Evolutionary conservation across 2,113 vertebrate genomes (phyloP).

Genomic region (Ibidorhyncha struthersii): DNA sequence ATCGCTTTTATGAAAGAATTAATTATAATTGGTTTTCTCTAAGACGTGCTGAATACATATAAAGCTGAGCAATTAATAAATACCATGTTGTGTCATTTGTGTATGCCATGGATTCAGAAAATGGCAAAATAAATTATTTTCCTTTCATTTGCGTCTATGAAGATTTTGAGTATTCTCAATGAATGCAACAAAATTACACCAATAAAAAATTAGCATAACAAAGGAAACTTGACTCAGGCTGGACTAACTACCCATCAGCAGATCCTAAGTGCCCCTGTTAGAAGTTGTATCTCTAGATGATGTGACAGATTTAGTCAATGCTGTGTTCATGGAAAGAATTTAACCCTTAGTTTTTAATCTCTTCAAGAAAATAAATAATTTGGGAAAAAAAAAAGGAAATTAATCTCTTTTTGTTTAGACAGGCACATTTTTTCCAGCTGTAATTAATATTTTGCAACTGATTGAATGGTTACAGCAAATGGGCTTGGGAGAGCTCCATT

Average conservation of each 20-base stretch:
- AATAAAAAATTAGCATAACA: not conserved
- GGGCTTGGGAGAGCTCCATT: not conserved
- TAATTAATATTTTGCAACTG: not conserved
- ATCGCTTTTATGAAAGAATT: not conserved
- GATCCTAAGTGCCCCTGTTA: not conserved
- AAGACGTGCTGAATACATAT: not conserved
- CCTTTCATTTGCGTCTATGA: not conserved
- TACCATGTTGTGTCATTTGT: not conserved
- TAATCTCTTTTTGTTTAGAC: not conserved
- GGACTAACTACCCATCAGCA: not conserved
- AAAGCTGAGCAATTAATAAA: slow-evolving; percentile 3
- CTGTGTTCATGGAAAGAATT: not conserved
- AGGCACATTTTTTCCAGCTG: not conserved
- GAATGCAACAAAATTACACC: not conserved
- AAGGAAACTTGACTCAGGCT: not conserved
- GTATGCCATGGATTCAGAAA: not conserved
- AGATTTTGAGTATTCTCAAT: not conserved
- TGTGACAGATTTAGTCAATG: not conserved
- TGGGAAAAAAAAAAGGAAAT: not conserved
- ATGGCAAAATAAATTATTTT: not conserved
- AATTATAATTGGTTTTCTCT: not conserved
- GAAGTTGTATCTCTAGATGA: not conserved
- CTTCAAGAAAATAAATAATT: not conserved
- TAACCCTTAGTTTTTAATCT: not conserved
- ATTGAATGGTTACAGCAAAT: not conserved